Conservation (phyloP, 2,113 vertebrate genomes). For the Microcebus ravelobensis region DNA sequence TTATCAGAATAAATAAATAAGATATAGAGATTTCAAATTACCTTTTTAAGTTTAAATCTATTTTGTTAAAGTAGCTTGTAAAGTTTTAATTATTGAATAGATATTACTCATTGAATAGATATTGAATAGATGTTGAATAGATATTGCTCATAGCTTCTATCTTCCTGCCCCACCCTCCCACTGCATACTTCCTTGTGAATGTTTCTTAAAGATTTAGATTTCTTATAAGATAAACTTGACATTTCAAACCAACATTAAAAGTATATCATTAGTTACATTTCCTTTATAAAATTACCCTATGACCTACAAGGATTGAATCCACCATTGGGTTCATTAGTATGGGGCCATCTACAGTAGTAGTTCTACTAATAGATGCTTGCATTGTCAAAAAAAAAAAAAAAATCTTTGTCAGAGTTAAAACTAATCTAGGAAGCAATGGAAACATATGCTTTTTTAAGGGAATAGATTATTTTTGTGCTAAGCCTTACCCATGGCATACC, state of each 20-base stretch:
- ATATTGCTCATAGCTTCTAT: background rate
- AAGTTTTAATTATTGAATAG: background rate
- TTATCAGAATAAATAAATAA: background rate
- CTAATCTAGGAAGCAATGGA: constrained; percentile 1
- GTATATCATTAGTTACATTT: background rate
- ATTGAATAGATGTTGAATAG: background rate
- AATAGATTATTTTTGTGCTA: background rate
- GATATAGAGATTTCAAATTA: background rate
- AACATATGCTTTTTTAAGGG: background rate
- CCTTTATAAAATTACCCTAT: background rate
- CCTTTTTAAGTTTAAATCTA: background rate
- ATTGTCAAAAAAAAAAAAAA: background rate
- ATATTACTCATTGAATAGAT: background rate
- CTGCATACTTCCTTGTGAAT: background rate
- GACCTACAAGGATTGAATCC: background rate
- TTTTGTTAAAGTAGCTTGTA: background rate
- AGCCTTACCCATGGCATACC: background rate
- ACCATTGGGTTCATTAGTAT: background rate
- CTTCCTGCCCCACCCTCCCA: background rate
- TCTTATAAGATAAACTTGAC: background rate
- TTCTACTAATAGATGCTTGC: background rate
- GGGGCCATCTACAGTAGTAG: background rate
- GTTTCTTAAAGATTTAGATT: background rate
- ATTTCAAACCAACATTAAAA: constrained; percentile 13
- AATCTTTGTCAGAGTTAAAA: background rate